Evolutionary conservation across 1,140 invertebrate species (phyloP).

Genomic region (Diploscapter pachys): DNA sequence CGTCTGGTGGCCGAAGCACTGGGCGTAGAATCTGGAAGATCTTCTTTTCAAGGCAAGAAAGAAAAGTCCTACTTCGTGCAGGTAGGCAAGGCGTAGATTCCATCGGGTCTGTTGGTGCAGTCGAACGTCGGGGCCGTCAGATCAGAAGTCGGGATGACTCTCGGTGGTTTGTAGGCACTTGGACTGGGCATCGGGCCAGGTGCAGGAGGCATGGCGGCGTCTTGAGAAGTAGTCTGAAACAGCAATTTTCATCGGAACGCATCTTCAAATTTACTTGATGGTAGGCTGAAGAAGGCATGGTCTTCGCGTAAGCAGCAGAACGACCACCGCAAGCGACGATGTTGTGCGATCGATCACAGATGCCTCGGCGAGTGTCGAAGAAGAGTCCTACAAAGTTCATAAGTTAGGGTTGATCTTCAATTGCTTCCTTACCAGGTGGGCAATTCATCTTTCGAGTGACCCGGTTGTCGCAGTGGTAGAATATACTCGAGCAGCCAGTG

Average conservation of each 20-base stretch:
- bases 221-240: no score
- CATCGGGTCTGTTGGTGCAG: conserved; percentile 14
- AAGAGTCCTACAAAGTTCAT: neutral
- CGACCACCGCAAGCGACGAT: conserved; percentile 6
- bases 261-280: neutral
- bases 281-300: neutral
- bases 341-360: conserved; percentile 3
- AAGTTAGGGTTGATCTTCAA: no score
- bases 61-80: neutral
- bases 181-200: no score
- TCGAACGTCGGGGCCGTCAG: neutral
- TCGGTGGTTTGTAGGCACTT: no score
- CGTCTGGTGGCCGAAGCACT: neutral
- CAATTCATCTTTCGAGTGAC: conserved; percentile 10
- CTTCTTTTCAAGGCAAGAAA: no score
- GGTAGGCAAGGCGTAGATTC: conserved; percentile 11
- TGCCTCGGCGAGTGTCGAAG: conserved; percentile 6
- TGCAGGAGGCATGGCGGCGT: no score
- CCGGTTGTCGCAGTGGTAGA: conserved; percentile 10
- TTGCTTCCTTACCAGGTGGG: neutral
- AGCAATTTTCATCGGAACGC: neutral
- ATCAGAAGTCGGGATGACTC: no score
- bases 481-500: conserved; percentile 1
- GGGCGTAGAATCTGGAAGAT: neutral
- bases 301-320: neutral